Conservation (phyloP, 2,888 invertebrate genomes). For the Sylvicola cinctus region DNA sequence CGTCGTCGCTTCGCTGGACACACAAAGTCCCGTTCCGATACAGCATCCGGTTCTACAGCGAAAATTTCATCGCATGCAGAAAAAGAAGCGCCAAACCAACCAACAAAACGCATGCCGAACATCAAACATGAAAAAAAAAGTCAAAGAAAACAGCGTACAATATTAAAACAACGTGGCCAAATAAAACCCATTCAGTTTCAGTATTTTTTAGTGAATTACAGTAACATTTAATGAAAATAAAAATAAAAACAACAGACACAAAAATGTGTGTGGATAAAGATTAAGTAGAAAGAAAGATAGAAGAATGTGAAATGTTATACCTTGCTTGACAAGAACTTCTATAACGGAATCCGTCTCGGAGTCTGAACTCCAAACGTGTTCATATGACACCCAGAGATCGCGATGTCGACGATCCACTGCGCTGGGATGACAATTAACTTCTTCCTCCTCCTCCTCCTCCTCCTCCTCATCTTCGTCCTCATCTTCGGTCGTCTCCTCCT, state of each 20-base stretch:
- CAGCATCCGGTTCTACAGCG: conserved; percentile 22
- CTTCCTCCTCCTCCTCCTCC: neutral
- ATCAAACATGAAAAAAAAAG: neutral
- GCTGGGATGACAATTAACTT: neutral
- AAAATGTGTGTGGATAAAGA: neutral
- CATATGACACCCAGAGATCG: conserved; percentile 8
- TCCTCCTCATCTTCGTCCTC: conserved; percentile 12
- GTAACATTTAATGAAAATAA: no score
- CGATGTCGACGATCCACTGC: conserved; percentile 33
- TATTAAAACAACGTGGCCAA: neutral
- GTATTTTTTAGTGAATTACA: no score
- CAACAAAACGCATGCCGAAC: no score
- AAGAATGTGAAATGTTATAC: conserved; percentile 9
- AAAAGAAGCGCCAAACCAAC: no score
- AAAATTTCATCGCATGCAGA: no score
- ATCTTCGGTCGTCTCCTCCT: conserved; percentile 69
- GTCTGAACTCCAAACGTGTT: conserved; percentile 32
- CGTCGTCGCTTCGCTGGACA: conserved; percentile 54
- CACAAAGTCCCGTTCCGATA: conserved; percentile 50
- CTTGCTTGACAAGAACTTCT: conserved; percentile 33
- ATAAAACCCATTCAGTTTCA: no score
- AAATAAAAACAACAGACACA: neutral
- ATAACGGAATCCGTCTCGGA: conserved; percentile 71
- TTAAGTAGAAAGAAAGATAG: neutral
- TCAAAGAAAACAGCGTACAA: neutral